Base-by-base conservation (phyloP, 2,113 vertebrate species). In the Euleptes europaea region DNA sequence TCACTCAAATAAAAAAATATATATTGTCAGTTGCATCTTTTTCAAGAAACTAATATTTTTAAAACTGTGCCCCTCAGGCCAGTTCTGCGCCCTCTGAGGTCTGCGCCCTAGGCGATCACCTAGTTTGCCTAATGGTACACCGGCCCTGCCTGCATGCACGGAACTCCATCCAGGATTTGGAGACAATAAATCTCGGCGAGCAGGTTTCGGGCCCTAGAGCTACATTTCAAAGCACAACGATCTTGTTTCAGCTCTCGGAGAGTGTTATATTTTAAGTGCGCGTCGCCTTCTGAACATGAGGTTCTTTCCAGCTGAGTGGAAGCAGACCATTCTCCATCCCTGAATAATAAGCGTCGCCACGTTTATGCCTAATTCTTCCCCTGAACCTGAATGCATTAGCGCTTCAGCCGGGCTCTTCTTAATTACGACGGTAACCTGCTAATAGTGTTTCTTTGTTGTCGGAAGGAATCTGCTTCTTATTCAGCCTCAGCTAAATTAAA, bases 401-500 rank as follows among this genome's bases (percentile, higher is more conserved):
- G 89, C 91, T 91, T 91, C 91, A 89, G 89, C 85, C 85, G 78
- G 89, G 78, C 87, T 93, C 91, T 89, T 91, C 91, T 95, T 93
- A 92, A 94, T 94, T 91, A 95, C 93, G 94, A 93, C 89, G 91
- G 88, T 91, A 94, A 94, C 93, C 93, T 93, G 92, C 90, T 95
- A 94, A 94, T 88, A 89, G 84, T 75, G 0, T 92, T 94, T 92
- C 92, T 94, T 93, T 95, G 91, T 93, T 94, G 93, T 95, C 93
- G 92, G 90, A 92, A 92, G 85, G 92, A 90, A 93, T 93, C 94
- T 92, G 86, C 93, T 93, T 93, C 90, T 92, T 85, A 95, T 91
- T 91, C 91, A 92, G 92, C 76, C 91, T 86, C 74, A 92, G 92
- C 92, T 92, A 94, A 94, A 93, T 95, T 96, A 95, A 96, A 97